A percentile compares a stretch with the other conserved stretches of the same genome.
Evolutionary conservation across 2,113 vertebrate species (phyloP).

Genomic region (Dascyllus trimaculatus): DNA sequence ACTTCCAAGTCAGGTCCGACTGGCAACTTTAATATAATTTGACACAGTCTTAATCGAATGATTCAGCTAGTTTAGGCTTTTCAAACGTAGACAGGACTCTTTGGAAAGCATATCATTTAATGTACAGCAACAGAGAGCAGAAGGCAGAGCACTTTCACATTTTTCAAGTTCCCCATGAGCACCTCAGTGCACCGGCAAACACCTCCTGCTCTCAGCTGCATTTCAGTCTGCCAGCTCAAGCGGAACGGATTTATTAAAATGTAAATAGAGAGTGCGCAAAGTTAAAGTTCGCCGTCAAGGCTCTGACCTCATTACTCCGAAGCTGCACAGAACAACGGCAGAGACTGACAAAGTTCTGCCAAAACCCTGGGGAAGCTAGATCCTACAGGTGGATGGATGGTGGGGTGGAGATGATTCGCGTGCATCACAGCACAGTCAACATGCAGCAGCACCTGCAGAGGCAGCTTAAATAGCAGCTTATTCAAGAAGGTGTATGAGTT

Average conservation of each 20-base stretch:
- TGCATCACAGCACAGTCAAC: background rate
- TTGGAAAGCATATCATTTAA: background rate
- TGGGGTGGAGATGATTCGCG: background rate
- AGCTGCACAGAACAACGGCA: background rate
- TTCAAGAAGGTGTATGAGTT: no score
- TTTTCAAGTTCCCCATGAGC: background rate
- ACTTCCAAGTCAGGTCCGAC: no score
- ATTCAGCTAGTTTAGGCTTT: background rate
- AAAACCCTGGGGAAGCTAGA: slow-evolving; percentile 1
- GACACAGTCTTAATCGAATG: background rate
- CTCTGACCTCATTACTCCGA: background rate
- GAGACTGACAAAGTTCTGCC: background rate
- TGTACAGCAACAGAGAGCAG: background rate
- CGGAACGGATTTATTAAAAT: slow-evolving; percentile 29
- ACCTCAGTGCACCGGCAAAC: slow-evolving; percentile 17
- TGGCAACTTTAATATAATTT: no score
- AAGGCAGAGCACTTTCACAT: background rate
- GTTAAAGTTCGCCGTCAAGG: background rate
- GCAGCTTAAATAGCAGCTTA: no score
- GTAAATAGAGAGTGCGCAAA: slow-evolving; percentile 13
- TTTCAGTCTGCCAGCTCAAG: slow-evolving; percentile 8
- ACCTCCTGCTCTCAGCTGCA: background rate
- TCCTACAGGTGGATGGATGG: background rate
- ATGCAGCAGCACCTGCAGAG: background rate
- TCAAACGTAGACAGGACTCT: background rate